Evolutionary conservation across 2,797 vertebrate genomes (phyloP).

Genomic region (Tolypeutes matacus): DNA sequence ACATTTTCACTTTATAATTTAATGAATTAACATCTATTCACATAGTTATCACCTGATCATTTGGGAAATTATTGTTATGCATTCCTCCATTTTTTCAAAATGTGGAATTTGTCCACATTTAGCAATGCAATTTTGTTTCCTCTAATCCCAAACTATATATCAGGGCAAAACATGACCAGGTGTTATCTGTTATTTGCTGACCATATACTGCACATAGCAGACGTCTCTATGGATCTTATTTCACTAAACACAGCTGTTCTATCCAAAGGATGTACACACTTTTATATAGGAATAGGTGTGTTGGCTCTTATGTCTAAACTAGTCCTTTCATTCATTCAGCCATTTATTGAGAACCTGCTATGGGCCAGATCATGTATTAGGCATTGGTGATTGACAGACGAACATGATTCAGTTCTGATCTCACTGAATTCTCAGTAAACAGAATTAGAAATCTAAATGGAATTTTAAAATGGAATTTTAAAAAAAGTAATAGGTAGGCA

Average conservation of each 20-base stretch:
- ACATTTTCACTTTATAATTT: background rate
- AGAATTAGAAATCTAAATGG: background rate
- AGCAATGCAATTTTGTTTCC: background rate
- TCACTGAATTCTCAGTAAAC: background rate
- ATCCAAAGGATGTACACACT: background rate
- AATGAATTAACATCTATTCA: conserved; percentile 24
- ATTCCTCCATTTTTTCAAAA: conserved; percentile 24
- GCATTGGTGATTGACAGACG: background rate
- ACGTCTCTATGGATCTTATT: background rate
- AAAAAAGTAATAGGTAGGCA: background rate
- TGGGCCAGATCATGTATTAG: background rate
- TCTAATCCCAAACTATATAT: background rate
- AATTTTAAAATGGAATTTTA: background rate
- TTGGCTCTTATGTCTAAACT: background rate
- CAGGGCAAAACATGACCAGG: background rate
- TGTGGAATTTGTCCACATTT: background rate
- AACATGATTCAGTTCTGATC: background rate
- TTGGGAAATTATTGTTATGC: background rate
- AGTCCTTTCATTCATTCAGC: background rate
- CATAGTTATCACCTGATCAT: background rate
- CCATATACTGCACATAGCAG: background rate
- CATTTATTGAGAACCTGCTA: background rate
- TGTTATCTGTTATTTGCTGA: background rate
- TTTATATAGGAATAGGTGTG: background rate
- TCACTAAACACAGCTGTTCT: background rate